phyloP scores from a whole-genome alignment of 2,113 vertebrate species.

The Phaethon lepturus region DNA sequence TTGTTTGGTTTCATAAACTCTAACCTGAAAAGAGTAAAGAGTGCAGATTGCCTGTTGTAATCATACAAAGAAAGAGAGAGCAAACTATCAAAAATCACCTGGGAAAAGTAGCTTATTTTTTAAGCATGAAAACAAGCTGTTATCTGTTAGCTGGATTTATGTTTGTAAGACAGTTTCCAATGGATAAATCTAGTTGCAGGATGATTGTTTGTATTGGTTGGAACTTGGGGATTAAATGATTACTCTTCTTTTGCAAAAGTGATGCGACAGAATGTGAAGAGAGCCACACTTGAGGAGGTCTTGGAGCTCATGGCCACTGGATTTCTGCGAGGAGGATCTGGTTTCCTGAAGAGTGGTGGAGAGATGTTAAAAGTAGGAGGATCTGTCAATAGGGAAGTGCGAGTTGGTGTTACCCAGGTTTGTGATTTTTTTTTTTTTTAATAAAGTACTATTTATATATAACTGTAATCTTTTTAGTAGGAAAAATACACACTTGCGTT shows the following conservation, averaged over 20 bases:
- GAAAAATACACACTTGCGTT: neutral
- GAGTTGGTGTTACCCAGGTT: slow-evolving; percentile 98
- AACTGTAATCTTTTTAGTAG: neutral
- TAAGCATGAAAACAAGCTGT: neutral
- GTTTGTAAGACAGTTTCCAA: neutral
- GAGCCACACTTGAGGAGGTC: slow-evolving; percentile 94
- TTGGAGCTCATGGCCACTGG: slow-evolving; percentile 97
- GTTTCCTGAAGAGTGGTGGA: slow-evolving; percentile 96
- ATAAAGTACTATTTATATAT: neutral
- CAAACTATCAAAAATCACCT: neutral
- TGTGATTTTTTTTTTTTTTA: slow-evolving; percentile 38
- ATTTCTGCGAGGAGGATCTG: slow-evolving; percentile 94
- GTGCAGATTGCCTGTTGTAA: neutral
- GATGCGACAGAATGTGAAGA: slow-evolving; percentile 98
- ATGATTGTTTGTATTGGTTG: neutral
- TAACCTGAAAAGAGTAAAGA: neutral
- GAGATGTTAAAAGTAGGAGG: slow-evolving; percentile 98
- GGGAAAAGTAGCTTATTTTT: neutral
- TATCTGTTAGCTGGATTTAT: neutral
- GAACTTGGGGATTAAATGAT: neutral
- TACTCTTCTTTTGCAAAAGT: slow-evolving; percentile 76
- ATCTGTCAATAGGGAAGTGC: slow-evolving; percentile 96
- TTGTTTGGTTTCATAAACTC: neutral
- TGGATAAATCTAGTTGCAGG: neutral
- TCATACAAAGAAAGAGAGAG: neutral